phyloP scores from a whole-genome alignment of 1,140 invertebrate genomes.

The Varroa destructor region DNA sequence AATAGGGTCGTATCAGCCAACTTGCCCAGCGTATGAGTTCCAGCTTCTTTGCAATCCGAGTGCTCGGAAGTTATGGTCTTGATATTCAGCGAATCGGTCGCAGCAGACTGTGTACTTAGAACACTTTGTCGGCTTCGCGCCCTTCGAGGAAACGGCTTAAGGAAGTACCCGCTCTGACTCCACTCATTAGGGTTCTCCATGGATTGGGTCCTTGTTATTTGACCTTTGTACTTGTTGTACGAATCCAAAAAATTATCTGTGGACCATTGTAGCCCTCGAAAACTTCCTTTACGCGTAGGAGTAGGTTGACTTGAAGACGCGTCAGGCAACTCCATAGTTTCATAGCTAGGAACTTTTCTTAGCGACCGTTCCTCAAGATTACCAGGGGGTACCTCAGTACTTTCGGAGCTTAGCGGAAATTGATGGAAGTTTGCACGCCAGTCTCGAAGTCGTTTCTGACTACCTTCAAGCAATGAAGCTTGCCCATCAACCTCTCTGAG shows the following conservation, averaged over 20 bases:
- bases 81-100: not conserved
- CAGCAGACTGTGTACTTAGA: not conserved
- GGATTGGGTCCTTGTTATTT: not conserved
- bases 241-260: too few relatives aligned
- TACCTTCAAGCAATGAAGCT: not conserved
- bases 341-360: conserved; percentile 7
- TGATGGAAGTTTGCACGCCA: not conserved
- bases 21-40: too few relatives aligned
- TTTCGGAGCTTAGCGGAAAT: conserved; percentile 5
- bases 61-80: too few relatives aligned
- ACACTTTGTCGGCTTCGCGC: not conserved
- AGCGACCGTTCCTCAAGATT: not conserved
- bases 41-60: too few relatives aligned
- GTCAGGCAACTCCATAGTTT: not conserved
- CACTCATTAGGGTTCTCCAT: not conserved
- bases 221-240: too few relatives aligned
- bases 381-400: not conserved
- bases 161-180: conserved; percentile 23
- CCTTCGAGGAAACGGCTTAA: conserved; percentile 3
- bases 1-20: too few relatives aligned
- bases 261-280: not conserved
- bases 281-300: too few relatives aligned
- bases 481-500: conserved; percentile 6
- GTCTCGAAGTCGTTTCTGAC: not conserved
- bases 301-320: not conserved